These are phyloP conservation scores for Chesias legatella DNA, from an alignment of 2,888 invertebrate species.

Conservation along the genomic window DNA sequence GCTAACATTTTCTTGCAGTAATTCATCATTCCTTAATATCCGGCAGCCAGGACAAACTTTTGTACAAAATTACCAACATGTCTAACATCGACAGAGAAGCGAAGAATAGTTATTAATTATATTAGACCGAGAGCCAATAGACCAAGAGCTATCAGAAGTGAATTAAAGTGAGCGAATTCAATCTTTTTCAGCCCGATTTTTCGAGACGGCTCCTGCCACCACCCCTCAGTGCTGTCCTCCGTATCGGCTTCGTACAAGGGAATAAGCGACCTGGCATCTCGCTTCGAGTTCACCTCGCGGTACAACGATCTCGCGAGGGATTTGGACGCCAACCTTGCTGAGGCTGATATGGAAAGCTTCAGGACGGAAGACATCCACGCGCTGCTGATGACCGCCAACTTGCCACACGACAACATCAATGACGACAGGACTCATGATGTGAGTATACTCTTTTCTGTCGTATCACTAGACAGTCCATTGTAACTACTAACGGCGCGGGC, in stretches of 20 bases:
- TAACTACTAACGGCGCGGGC: too few relatives aligned
- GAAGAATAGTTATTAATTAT: too few relatives aligned
- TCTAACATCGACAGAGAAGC: too few relatives aligned
- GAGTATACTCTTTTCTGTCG: slow-evolving; percentile 37
- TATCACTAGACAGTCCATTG: not conserved
- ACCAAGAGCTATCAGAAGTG: too few relatives aligned
- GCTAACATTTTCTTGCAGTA: too few relatives aligned
- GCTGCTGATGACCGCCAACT: slow-evolving; percentile 85
- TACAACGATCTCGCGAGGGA: slow-evolving; percentile 93
- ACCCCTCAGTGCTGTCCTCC: slow-evolving; percentile 89
- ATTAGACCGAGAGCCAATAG: too few relatives aligned
- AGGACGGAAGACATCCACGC: slow-evolving; percentile 95
- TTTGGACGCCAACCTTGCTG: slow-evolving; percentile 95
- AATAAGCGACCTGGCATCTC: slow-evolving; percentile 79
- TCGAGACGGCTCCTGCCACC: slow-evolving; percentile 90
- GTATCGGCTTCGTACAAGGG: slow-evolving; percentile 90
- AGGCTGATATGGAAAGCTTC: slow-evolving; percentile 97
- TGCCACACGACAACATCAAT: slow-evolving; percentile 83
- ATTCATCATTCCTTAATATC: too few relatives aligned
- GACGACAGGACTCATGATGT: slow-evolving; percentile 75
- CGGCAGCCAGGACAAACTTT: too few relatives aligned
- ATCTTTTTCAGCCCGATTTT: slow-evolving; percentile 82
- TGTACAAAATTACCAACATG: too few relatives aligned
- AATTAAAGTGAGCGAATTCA: slow-evolving; percentile 3
- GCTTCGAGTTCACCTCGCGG: slow-evolving; percentile 80